These are phyloP conservation scores for Eupithecia inturbata DNA, from an alignment of 2,888 invertebrate genomes.

Conservation along the genomic window DNA sequence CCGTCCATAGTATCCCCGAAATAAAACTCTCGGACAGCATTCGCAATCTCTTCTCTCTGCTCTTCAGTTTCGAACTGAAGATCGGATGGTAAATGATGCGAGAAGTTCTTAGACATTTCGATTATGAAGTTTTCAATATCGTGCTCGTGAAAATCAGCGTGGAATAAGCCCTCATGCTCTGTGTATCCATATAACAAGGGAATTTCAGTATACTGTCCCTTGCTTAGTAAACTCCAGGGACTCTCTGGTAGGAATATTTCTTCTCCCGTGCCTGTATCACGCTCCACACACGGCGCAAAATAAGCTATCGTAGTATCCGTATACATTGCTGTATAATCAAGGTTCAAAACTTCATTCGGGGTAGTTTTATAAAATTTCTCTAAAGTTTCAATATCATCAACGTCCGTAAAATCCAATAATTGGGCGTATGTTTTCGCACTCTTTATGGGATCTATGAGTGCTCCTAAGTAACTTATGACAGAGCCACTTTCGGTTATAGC, in stretches of 20 bases:
- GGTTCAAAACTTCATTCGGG: constrained; percentile 20
- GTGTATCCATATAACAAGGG: constrained; percentile 28
- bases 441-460: constrained; percentile 21
- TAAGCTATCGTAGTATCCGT: not conserved
- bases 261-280: constrained; percentile 21
- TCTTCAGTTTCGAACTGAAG: constrained; percentile 34
- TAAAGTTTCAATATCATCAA: constrained; percentile 36
- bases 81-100: constrained; percentile 47
- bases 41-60: constrained; percentile 41
- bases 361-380: constrained; percentile 38
- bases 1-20: constrained; percentile 22
- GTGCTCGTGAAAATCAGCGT: not conserved
- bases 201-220: constrained; percentile 19
- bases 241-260: constrained; percentile 21
- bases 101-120: constrained; percentile 21
- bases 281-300: constrained; percentile 32
- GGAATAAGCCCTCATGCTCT: constrained; percentile 6
- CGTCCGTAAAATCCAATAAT: constrained; percentile 25
- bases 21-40: constrained; percentile 36
- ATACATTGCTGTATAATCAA: not conserved
- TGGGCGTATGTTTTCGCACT: constrained; percentile 29
- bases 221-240: constrained; percentile 20
- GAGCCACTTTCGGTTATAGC: constrained; percentile 41
- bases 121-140: not conserved
- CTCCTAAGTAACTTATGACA: not conserved